phyloP scores from a whole-genome alignment of 2,797 vertebrate species.

The Eulemur coronatus region DNA sequence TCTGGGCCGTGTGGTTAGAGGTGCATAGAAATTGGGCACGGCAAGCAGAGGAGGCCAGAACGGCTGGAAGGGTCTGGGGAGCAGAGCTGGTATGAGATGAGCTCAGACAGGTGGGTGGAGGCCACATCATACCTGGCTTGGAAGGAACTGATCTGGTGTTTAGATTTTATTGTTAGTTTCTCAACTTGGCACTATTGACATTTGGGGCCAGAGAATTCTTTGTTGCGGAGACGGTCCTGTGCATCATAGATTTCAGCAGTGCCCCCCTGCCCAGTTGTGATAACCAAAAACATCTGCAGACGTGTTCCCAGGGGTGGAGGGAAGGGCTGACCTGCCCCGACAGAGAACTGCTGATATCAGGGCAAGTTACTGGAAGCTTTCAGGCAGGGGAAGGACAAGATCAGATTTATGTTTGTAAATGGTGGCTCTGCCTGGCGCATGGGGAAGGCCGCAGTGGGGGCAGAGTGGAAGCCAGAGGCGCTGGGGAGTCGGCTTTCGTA shows the following conservation, averaged over 20 bases:
- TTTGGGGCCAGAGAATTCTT: background rate
- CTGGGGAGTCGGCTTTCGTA: background rate
- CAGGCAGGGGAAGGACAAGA: too few relatives aligned
- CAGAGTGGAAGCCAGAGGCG: background rate
- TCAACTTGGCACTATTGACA: background rate
- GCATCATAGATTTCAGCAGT: background rate
- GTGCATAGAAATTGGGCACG: background rate
- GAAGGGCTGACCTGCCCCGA: background rate
- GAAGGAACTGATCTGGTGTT: background rate
- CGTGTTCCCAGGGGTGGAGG: too few relatives aligned
- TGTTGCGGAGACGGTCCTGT: background rate
- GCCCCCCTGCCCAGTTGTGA: background rate
- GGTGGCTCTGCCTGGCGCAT: background rate
- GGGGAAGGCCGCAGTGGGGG: background rate
- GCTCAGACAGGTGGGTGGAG: background rate
- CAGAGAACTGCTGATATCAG: background rate
- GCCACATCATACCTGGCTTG: background rate
- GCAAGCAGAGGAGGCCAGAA: background rate
- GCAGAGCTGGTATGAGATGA: background rate
- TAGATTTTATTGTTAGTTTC: background rate
- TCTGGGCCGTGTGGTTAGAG: background rate
- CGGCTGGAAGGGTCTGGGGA: too few relatives aligned
- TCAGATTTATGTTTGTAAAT: too few relatives aligned
- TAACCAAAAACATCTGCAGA: background rate
- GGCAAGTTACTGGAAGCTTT: too few relatives aligned